Evolutionary conservation across 2,113 vertebrate genomes (phyloP).

Genomic region (Atractosteus spatula): DNA sequence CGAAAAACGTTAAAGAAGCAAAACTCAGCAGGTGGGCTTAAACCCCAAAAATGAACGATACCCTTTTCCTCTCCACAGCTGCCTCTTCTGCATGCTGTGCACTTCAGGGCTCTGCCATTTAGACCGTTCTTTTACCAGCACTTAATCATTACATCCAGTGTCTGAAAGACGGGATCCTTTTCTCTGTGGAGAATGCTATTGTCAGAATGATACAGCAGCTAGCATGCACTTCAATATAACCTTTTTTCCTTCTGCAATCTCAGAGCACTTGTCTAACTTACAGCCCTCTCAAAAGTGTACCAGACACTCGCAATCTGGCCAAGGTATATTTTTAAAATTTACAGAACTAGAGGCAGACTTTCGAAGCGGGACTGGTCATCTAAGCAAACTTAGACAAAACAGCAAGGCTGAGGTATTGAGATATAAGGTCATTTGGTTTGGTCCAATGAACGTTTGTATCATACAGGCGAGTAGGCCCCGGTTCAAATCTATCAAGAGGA

Average conservation of each 20-base stretch:
- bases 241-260: not conserved
- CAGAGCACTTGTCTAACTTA: not conserved
- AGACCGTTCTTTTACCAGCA: not conserved
- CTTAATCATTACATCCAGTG: not conserved
- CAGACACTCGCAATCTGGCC: not conserved
- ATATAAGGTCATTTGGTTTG: too few relatives aligned
- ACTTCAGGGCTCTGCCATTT: too few relatives aligned
- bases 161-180: not conserved
- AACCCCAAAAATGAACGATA: too few relatives aligned
- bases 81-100: too few relatives aligned
- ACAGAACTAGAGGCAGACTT: not conserved
- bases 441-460: too few relatives aligned
- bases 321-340: not conserved
- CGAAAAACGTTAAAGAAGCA: too few relatives aligned
- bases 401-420: too few relatives aligned
- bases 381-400: too few relatives aligned
- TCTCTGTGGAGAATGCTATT: not conserved
- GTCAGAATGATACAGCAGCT: conserved; percentile 8
- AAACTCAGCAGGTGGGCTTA: too few relatives aligned
- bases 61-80: too few relatives aligned
- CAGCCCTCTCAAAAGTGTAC: not conserved
- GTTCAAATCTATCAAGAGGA: too few relatives aligned
- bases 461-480: too few relatives aligned
- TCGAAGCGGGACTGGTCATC: not conserved
- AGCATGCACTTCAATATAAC: not conserved